Percentiles rank a stretch among this genome's conserved stretches.
Evolutionary conservation across 2,888 invertebrate species (phyloP).

Genomic region (Cryptocephalus primarius): DNA sequence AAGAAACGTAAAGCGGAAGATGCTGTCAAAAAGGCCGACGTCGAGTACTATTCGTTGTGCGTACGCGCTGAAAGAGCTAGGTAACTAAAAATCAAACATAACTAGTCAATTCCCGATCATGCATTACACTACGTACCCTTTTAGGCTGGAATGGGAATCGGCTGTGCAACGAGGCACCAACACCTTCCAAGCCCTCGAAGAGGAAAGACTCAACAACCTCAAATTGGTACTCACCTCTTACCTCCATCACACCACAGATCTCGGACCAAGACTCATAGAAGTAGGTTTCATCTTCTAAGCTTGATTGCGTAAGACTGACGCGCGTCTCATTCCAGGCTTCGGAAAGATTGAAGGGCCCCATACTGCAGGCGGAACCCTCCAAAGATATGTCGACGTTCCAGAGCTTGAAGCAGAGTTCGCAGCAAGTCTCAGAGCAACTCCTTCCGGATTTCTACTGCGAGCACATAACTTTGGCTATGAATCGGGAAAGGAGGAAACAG

Average conservation of each 20-base stretch:
- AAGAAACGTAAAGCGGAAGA: constrained; percentile 86
- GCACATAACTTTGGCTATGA: constrained; percentile 88
- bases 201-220: constrained; percentile 74
- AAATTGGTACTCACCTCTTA: constrained; percentile 59
- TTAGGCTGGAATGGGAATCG: constrained; percentile 83
- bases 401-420: constrained; percentile 55
- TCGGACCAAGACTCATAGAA: constrained; percentile 69
- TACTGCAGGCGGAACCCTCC: constrained; percentile 60
- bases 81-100: constrained; percentile 30
- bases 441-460: constrained; percentile 93
- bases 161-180: constrained; percentile 77
- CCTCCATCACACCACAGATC: constrained; percentile 52
- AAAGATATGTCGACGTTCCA: constrained; percentile 53
- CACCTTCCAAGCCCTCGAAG: constrained; percentile 80
- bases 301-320: not conserved
- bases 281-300: constrained; percentile 31
- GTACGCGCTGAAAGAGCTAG: constrained; percentile 83
- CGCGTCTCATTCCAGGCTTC: constrained; percentile 45
- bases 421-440: constrained; percentile 62
- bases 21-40: constrained; percentile 81
- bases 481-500: constrained; percentile 77
- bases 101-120: no score
- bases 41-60: constrained; percentile 86
- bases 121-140: no score
- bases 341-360: constrained; percentile 57